Evolutionary conservation across 1,140 invertebrate genomes (phyloP).

Genomic region (Drosophila repleta): DNA sequence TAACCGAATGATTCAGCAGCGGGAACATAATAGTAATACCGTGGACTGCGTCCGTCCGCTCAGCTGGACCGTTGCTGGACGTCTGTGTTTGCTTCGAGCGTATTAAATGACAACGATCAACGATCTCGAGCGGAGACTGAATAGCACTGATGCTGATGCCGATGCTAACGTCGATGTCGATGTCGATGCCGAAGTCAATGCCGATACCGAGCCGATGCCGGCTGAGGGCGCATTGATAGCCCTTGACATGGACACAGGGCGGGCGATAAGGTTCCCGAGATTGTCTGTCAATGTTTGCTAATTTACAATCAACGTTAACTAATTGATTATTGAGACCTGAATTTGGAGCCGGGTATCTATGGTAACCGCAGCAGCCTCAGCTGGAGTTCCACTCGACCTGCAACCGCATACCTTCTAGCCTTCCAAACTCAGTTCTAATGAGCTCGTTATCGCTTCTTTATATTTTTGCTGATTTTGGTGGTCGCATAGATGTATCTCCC

Average conservation of each 20-base stretch:
- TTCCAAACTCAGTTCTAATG: constrained; percentile 16
- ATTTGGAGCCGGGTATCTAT: background rate
- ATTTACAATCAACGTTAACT: constrained; percentile 67
- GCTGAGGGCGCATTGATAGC: constrained; percentile 55
- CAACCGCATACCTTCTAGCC: constrained; percentile 12
- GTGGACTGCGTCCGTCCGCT: constrained; percentile 51
- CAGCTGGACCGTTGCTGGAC: constrained; percentile 54
- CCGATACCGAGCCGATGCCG: constrained; percentile 35
- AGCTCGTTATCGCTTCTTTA: constrained; percentile 42
- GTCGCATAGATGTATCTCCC: constrained; percentile 36
- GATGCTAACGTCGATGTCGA: background rate
- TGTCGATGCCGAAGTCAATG: constrained; percentile 32
- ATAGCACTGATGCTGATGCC: constrained; percentile 10
- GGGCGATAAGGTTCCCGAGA: constrained; percentile 26
- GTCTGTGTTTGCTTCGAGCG: constrained; percentile 49
- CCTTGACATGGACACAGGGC: constrained; percentile 39
- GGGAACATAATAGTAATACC: constrained; percentile 71
- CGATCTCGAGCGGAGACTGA: constrained; percentile 9
- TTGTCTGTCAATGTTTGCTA: constrained; percentile 58
- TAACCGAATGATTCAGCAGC: constrained; percentile 38
- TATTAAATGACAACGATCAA: constrained; percentile 12
- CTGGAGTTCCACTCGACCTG: no score
- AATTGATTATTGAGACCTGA: constrained; percentile 62
- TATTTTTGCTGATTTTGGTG: constrained; percentile 51
- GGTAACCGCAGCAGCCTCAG: background rate